Conservation (phyloP, 2,888 invertebrate genomes). For the Lottia gigantea region DNA sequence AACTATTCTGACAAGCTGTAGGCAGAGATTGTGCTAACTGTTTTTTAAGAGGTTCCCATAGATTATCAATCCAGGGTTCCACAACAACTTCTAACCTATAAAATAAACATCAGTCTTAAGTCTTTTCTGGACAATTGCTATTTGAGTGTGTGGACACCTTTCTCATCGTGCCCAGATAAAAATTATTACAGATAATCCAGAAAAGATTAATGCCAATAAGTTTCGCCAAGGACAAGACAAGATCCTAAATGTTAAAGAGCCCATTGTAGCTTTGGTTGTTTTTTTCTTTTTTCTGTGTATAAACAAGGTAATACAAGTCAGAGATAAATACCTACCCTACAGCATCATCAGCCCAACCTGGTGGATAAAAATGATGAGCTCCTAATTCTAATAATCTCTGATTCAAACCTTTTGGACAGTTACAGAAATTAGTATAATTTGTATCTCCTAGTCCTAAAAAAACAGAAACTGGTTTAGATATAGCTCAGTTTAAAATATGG, state of each 20-base stretch:
- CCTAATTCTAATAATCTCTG: slow-evolving; percentile 69
- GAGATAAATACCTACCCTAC: slow-evolving; percentile 66
- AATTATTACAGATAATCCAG: too few species aligned
- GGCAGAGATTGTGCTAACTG: slow-evolving; percentile 30
- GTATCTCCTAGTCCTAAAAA: slow-evolving; percentile 72
- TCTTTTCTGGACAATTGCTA: too few species aligned
- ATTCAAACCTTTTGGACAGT: slow-evolving; percentile 70
- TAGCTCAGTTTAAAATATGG: too few species aligned
- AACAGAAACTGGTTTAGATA: too few species aligned
- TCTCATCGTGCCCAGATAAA: too few species aligned
- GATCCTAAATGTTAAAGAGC: too few species aligned
- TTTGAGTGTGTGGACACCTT: too few species aligned
- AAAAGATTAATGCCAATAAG: too few species aligned
- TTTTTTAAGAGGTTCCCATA: slow-evolving; percentile 65
- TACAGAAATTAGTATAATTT: slow-evolving; percentile 73
- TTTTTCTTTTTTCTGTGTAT: too few species aligned
- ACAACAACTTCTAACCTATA: slow-evolving; percentile 69
- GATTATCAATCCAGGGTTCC: slow-evolving; percentile 72
- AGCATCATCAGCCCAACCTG: slow-evolving; percentile 73
- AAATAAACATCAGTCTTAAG: too few species aligned
- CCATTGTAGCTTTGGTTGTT: too few species aligned
- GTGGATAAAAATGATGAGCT: slow-evolving; percentile 69
- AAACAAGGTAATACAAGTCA: neutral
- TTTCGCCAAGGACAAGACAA: too few species aligned
- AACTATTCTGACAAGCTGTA: neutral